Evolutionary conservation across 2,888 invertebrate species (phyloP).

Genomic region (Ellobium chinense): DNA sequence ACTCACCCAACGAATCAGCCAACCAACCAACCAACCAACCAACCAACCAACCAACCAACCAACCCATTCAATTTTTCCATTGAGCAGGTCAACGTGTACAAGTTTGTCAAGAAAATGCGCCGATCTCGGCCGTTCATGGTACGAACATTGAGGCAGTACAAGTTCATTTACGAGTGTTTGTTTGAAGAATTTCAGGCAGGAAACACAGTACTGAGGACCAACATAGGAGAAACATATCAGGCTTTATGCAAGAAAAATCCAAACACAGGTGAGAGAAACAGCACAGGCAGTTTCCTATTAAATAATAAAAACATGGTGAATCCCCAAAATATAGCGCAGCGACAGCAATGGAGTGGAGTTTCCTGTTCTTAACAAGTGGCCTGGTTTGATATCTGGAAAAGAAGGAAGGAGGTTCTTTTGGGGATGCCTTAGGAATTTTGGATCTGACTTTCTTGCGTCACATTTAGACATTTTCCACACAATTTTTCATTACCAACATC

Average conservation of each 20-base stretch:
- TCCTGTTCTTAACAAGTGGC: no score
- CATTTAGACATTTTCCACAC: no score
- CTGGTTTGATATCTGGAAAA: no score
- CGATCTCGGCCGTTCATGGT: constrained; percentile 72
- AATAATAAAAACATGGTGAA: no score
- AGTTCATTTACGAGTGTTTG: constrained; percentile 75
- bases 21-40: not conserved
- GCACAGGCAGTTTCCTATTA: no score
- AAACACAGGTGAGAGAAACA: constrained; percentile 53
- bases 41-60: not conserved
- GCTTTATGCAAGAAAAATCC: constrained; percentile 63
- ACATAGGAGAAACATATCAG: constrained; percentile 65
- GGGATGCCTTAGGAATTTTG: no score
- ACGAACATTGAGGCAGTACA: constrained; percentile 73
- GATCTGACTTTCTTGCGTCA: no score
- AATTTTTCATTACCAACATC: no score
- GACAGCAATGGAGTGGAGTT: no score
- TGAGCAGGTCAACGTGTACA: constrained; percentile 71
- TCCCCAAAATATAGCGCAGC: no score
- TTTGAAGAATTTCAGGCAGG: constrained; percentile 75
- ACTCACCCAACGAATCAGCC: not conserved
- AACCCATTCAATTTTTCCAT: no score
- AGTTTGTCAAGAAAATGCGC: constrained; percentile 69
- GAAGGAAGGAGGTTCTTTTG: no score
- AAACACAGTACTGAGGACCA: constrained; percentile 64